phyloP scores from a whole-genome alignment of 2,888 invertebrate genomes.

The Calliopum simillimum region DNA sequence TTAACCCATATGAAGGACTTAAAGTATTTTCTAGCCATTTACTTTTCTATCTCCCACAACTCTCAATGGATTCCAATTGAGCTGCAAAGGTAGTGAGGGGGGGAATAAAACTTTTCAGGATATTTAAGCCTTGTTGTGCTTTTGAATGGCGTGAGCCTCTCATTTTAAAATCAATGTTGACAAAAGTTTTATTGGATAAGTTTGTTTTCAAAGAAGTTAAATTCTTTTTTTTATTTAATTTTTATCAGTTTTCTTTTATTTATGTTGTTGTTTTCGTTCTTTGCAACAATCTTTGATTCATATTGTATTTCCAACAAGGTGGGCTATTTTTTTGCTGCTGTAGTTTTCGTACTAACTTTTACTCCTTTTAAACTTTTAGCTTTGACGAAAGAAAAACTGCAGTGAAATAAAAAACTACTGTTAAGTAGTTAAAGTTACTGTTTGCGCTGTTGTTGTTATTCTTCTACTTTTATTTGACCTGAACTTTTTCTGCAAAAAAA shows the following conservation, averaged over 20 bases:
- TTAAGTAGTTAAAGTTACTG: neutral
- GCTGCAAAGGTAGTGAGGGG: too few relatives aligned
- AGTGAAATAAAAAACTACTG: slow-evolving; percentile 2
- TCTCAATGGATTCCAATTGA: too few relatives aligned
- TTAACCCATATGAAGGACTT: too few relatives aligned
- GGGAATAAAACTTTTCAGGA: neutral
- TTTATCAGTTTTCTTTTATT: neutral
- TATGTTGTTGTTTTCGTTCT: slow-evolving; percentile 6
- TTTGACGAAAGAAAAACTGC: slow-evolving; percentile 1
- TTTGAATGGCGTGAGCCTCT: slow-evolving; percentile 42
- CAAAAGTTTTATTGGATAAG: slow-evolving; percentile 68
- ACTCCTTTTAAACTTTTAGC: neutral
- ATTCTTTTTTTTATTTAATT: slow-evolving; percentile 38
- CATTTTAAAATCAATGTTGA: slow-evolving; percentile 65
- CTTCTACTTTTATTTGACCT: slow-evolving; percentile 12
- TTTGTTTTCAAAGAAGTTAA: slow-evolving; percentile 62
- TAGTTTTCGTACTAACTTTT: neutral
- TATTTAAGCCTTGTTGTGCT: slow-evolving; percentile 1
- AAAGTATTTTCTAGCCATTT: too few relatives aligned
- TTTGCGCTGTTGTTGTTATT: slow-evolving; percentile 3
- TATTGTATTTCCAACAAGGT: neutral
- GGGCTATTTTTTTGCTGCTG: neutral
- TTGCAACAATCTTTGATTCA: slow-evolving; percentile 34
- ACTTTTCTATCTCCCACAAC: too few relatives aligned
- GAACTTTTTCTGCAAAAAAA: slow-evolving; percentile 45